Percentiles rank a stretch among this genome's conserved stretches.
phyloP scores from a whole-genome alignment of 2,888 invertebrate species.

The Elaeidobius kamerunicus region DNA sequence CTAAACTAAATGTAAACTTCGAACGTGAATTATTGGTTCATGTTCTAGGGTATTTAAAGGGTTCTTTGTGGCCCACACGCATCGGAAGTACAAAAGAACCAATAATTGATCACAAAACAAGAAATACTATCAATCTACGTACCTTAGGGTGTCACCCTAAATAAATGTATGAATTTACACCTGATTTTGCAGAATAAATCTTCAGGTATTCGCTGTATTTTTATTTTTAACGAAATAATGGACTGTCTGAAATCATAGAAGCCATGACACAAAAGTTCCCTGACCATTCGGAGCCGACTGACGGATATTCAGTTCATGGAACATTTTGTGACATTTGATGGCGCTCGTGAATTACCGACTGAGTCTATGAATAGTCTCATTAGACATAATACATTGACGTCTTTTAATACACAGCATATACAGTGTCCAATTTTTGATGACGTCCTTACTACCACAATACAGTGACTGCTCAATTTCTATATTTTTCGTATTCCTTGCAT shows the following conservation, averaged over 20 bases:
- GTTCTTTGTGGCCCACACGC: slow-evolving; percentile 28
- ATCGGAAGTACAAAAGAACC: slow-evolving; percentile 22
- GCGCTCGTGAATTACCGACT: slow-evolving; percentile 14
- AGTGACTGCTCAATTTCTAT: no score
- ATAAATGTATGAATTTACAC: slow-evolving; percentile 3
- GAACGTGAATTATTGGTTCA: neutral
- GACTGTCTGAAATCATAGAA: slow-evolving; percentile 21
- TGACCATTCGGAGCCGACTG: slow-evolving; percentile 27
- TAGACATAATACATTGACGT: no score
- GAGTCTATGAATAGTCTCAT: no score
- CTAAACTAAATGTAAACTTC: neutral
- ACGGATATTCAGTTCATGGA: slow-evolving; percentile 17
- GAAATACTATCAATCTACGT: slow-evolving; percentile 4
- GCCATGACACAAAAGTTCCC: slow-evolving; percentile 27
- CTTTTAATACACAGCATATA: no score
- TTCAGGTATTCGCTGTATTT: slow-evolving; percentile 13
- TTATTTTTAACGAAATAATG: slow-evolving; percentile 18
- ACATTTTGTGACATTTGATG: slow-evolving; percentile 19
- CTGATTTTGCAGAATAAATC: slow-evolving; percentile 9
- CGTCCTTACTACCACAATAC: no score
- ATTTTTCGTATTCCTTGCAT: no score
- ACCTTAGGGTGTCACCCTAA: slow-evolving; percentile 9
- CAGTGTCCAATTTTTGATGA: no score
- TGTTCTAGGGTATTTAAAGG: slow-evolving; percentile 18
- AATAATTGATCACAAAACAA: neutral